Evolutionary conservation across 2,888 invertebrate genomes (phyloP), one percentile per base, ranked within the genome.

Genomic region (Athalia circularis): DNA sequence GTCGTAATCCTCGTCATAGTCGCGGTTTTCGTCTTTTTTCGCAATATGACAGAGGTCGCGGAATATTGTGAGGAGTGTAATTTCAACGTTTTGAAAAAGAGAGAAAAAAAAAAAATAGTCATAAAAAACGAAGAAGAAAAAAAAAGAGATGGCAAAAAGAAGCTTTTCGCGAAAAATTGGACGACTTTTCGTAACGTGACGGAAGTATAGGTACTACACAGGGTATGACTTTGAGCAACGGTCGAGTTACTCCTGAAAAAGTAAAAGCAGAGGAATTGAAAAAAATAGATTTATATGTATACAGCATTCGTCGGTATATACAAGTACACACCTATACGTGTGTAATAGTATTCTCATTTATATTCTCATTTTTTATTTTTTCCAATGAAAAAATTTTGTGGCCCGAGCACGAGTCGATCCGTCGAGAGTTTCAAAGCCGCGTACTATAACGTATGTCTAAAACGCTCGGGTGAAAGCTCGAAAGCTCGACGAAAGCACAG

Each of bases 391-490:
- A 70, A 70, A 29, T 29, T 29, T 29, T 29, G 29, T 29, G 29
- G 29, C 29, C 29, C 29, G 29, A 29, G 15, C 50, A 48, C 65
- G 65, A 11, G 54, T n/a, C 70, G 11, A 70, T 70, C 45, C 54
- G 50, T 43, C 7, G 13, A 70, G 52, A 52, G n/a, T 70, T 29
- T 54, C 43, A 70, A 70, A 57, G 57, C 70, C 54, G 54, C n/a
- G 54, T 57, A 29, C 29, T 29, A 29, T 29, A 29, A 29, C 29
- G 29, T 29, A 29, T 29, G 29, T 29, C 29, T 29, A 29, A 29
- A 29, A 29, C 29, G 11, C 54, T 54, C n/a, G 11, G 54, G 43
- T 6, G 54, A 43, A 11, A 52, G 70, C 13, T 43, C 54, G 52
- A 43, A 45, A 70, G 57, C 43, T 9, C 11, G 52, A 54, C 45